Conservation (phyloP, 2,888 invertebrate genomes). For the Tetragonula carbonaria region DNA sequence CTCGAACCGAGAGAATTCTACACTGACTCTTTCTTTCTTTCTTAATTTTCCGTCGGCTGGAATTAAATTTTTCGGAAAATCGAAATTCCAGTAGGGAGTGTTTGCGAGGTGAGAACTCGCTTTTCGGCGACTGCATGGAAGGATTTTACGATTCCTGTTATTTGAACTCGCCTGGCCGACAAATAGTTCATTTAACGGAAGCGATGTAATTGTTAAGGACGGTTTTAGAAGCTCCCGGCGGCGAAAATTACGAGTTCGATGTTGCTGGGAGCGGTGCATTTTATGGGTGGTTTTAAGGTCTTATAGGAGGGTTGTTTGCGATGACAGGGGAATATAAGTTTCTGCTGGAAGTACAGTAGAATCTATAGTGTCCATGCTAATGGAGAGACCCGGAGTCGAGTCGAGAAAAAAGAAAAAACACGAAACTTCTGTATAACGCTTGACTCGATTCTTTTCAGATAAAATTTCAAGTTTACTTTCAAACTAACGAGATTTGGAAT, state of each 20-base stretch:
- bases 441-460: no score
- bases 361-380: not conserved
- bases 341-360: not conserved
- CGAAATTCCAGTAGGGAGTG: no score
- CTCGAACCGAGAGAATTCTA: no score
- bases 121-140: not conserved
- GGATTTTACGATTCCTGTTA: not conserved
- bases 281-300: constrained; percentile 7
- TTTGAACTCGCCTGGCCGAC: not conserved
- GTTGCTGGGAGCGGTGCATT: not conserved
- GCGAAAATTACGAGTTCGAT: not conserved
- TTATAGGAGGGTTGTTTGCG: not conserved
- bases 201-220: not conserved
- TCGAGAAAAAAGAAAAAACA: not conserved
- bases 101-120: not conserved
- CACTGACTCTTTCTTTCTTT: no score
- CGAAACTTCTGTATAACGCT: no score
- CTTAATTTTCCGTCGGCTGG: no score
- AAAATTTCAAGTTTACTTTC: no score
- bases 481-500: no score
- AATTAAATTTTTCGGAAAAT: not conserved
- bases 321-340: not conserved
- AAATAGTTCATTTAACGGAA: no score
- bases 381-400: not conserved
- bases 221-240: not conserved